These are phyloP conservation scores for Cheilosia scutellata DNA, from an alignment of 2,888 invertebrate genomes.

Conservation along the genomic window DNA sequence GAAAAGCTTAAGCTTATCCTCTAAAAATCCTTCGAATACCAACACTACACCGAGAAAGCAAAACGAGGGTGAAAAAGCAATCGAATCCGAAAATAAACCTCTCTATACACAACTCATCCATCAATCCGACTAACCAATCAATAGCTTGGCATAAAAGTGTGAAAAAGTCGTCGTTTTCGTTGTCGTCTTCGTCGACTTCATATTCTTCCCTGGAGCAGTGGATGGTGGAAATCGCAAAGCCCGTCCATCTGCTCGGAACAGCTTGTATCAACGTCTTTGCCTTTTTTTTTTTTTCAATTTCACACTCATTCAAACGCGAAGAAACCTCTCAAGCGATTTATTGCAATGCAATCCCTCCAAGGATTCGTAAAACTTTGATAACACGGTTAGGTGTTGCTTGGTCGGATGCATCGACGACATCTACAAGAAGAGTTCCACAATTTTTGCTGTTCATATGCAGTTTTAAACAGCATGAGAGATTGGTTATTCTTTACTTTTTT, in stretches of 20 bases:
- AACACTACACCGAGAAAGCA: slow-evolving; percentile 38
- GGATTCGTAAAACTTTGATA: slow-evolving; percentile 69
- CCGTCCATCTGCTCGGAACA: slow-evolving; percentile 65
- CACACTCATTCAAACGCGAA: slow-evolving; percentile 70
- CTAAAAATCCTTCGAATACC: slow-evolving; percentile 60
- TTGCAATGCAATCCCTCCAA: slow-evolving; percentile 72
- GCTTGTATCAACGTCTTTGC: slow-evolving; percentile 54
- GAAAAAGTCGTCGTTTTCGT: slow-evolving; percentile 66
- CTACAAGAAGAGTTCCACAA: slow-evolving; percentile 46
- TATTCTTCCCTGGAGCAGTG: slow-evolving; percentile 32
- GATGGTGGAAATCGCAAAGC: slow-evolving; percentile 19
- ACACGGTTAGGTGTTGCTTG: slow-evolving; percentile 45
- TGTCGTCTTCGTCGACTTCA: slow-evolving; percentile 31
- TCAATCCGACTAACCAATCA: slow-evolving; percentile 74
- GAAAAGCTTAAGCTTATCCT: slow-evolving; percentile 55
- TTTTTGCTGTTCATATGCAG: slow-evolving; percentile 49
- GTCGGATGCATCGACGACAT: slow-evolving; percentile 40
- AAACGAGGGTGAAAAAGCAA: slow-evolving; percentile 11
- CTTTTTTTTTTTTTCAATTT: slow-evolving; percentile 55
- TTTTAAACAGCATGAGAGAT: slow-evolving; percentile 24
- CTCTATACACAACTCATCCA: slow-evolving; percentile 62
- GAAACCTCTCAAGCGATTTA: slow-evolving; percentile 71
- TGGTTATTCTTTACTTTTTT: background rate
- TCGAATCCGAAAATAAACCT: slow-evolving; percentile 59
- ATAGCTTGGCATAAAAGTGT: slow-evolving; percentile 70